phyloP scores from a whole-genome alignment of 2,113 vertebrate genomes.

The Otocyon megalotis region DNA sequence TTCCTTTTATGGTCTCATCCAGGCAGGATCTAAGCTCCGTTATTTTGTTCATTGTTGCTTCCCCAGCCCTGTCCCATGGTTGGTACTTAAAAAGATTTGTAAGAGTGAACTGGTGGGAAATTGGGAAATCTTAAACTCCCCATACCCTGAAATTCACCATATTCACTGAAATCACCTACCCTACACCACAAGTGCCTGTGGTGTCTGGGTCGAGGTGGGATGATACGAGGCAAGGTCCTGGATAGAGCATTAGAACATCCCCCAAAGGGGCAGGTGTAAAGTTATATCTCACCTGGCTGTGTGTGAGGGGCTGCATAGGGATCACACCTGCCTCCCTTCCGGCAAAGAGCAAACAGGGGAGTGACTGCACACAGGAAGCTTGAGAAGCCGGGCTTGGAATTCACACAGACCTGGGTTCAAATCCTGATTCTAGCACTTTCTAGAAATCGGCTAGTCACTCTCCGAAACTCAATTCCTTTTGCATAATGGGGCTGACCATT shows the following conservation, averaged over 20 bases:
- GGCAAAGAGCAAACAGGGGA: not conserved
- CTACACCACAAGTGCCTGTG: accelerated
- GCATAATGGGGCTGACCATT: not conserved
- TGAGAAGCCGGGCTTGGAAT: not conserved
- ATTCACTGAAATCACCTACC: not conserved
- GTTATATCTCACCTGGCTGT: not conserved
- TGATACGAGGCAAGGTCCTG: too few relatives aligned
- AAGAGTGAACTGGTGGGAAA: not conserved
- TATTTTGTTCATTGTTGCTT: not conserved
- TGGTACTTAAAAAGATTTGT: not conserved
- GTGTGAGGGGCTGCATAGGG: not conserved
- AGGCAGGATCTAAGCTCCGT: not conserved
- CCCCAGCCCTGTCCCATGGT: not conserved
- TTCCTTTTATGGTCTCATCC: not conserved
- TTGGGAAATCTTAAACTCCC: not conserved
- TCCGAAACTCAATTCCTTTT: not conserved
- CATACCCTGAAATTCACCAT: not conserved
- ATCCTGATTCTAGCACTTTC: not conserved
- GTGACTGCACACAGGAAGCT: not conserved
- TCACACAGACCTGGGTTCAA: not conserved
- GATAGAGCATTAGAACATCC: too few relatives aligned
- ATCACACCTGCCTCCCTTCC: not conserved
- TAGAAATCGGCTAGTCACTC: not conserved
- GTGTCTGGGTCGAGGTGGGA: not conserved
- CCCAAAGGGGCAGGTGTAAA: not conserved